Evolutionary conservation across 2,888 invertebrate genomes (phyloP).

Genomic region (Lasioglossum vierecki): DNA sequence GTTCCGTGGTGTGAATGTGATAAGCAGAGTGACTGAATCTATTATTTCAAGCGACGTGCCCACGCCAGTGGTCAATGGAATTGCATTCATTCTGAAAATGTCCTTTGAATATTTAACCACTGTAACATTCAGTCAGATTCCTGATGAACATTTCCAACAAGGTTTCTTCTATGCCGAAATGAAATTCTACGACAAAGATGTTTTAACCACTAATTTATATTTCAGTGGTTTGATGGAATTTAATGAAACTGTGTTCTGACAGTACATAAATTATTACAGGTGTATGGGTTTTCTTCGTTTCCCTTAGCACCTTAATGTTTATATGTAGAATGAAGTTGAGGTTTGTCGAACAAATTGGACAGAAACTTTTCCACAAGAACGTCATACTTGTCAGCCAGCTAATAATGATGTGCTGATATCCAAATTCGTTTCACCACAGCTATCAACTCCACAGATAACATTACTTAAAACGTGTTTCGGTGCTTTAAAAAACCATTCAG

Average conservation of each 20-base stretch:
- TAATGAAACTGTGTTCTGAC: background rate
- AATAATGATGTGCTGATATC: background rate
- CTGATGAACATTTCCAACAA: background rate
- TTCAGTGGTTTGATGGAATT: background rate
- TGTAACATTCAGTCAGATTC: background rate
- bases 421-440: background rate
- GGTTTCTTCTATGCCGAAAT: no score
- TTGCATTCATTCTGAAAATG: background rate
- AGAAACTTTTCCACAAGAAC: background rate
- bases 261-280: background rate
- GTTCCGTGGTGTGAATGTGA: background rate
- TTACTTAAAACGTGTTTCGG: background rate
- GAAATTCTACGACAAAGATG: no score
- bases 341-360: background rate
- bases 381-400: background rate
- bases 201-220: background rate
- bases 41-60: background rate
- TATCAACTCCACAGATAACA: background rate
- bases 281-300: background rate
- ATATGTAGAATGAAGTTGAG: background rate
- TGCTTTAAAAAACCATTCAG: background rate
- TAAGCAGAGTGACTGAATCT: background rate
- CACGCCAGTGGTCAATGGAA: background rate
- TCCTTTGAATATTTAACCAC: background rate
- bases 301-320: background rate